These are phyloP conservation scores for Schlechtendalia chinensis DNA, from an alignment of 1,140 invertebrate genomes.

Conservation along the genomic window DNA sequence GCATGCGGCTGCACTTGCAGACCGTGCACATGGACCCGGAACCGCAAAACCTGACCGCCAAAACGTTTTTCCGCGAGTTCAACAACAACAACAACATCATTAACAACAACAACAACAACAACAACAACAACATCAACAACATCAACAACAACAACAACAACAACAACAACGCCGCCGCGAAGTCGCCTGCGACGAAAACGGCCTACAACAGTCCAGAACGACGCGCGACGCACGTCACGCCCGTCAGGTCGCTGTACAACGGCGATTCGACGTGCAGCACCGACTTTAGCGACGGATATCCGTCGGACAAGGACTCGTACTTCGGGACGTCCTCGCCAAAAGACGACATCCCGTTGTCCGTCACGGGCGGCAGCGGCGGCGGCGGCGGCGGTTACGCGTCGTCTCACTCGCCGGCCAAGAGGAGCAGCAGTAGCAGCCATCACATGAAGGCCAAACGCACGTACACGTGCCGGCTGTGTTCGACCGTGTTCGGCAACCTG, in stretches of 20 bases:
- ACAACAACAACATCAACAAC: constrained; percentile 19
- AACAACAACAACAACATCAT: constrained; percentile 35
- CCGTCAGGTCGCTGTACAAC: constrained; percentile 32
- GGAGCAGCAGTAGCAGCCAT: constrained; percentile 51
- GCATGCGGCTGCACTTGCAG: constrained; percentile 42
- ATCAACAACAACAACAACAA: constrained; percentile 22
- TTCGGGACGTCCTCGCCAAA: constrained; percentile 31
- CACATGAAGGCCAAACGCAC: constrained; percentile 82
- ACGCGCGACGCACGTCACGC: not conserved
- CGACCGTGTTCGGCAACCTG: constrained; percentile 81
- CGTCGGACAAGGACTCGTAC: constrained; percentile 40
- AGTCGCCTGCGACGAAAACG: not conserved
- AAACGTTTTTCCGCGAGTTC: constrained; percentile 28
- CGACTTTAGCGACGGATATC: constrained; percentile 33
- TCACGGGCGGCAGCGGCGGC: constrained; percentile 70
- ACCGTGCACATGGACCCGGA: constrained; percentile 36
- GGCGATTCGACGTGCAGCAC: constrained; percentile 38
- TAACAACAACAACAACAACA: constrained; percentile 14
- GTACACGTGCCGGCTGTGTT: constrained; percentile 84
- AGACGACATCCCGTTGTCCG: constrained; percentile 13
- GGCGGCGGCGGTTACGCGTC: constrained; percentile 66
- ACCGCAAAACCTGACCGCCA: constrained; percentile 23
- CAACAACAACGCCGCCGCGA: not conserved
- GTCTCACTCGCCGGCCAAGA: not conserved
- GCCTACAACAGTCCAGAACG: constrained; percentile 20